These are phyloP conservation scores for Trimorus sp. DNA, from an alignment of 2,888 invertebrate genomes.

Conservation along the genomic window DNA sequence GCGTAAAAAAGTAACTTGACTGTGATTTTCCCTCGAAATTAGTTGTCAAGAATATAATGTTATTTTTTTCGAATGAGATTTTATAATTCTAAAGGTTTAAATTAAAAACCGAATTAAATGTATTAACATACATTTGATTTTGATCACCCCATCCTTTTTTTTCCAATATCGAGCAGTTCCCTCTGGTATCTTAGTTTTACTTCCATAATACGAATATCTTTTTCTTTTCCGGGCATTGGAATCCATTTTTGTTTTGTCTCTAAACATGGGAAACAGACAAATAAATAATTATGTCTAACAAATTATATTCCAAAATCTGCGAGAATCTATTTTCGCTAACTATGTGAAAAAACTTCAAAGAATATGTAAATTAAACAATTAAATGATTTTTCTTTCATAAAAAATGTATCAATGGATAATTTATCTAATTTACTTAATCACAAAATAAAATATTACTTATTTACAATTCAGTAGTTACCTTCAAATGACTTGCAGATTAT, in stretches of 20 bases:
- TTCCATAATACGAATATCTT: conserved; percentile 9
- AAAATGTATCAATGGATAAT: background rate
- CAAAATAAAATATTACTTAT: background rate
- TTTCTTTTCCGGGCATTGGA: conserved; percentile 11
- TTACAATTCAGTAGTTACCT: conserved; percentile 5
- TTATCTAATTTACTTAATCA: background rate
- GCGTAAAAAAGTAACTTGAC: too few relatives aligned
- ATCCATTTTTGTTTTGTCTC: conserved; percentile 14
- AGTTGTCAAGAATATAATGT: too few relatives aligned
- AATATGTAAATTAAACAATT: background rate
- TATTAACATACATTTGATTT: conserved; percentile 3
- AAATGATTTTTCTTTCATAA: background rate
- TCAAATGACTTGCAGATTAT: background rate
- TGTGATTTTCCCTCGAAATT: too few relatives aligned
- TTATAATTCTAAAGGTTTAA: background rate
- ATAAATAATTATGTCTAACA: background rate
- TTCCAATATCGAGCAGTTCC: conserved; percentile 20
- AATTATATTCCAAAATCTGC: background rate
- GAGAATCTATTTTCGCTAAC: too few relatives aligned
- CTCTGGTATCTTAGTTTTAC: conserved; percentile 3
- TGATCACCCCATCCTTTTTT: background rate
- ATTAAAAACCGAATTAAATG: conserved; percentile 5
- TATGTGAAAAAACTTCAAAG: background rate
- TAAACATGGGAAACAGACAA: background rate
- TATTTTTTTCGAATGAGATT: too few relatives aligned